Base-by-base conservation (phyloP, 2,113 vertebrate species). In the Oostethus manadensis region DNA sequence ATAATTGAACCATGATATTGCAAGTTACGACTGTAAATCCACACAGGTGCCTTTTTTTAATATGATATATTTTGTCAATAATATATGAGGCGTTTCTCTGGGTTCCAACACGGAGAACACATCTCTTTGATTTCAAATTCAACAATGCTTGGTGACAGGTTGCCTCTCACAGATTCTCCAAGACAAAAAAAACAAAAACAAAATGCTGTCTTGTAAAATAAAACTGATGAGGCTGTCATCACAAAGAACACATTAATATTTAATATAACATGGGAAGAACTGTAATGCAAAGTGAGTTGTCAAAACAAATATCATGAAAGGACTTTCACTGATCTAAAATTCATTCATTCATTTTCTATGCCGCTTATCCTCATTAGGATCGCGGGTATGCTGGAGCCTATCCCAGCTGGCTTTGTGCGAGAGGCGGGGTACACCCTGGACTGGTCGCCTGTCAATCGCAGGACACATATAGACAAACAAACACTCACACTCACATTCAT, bases 11-110 rank as follows among this genome's bases (percentile, higher is more conserved):
- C 23, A 5, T 26, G 23, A 26, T 26, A 26, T 26, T 26, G 23
- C 23, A 5, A 5, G 23, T 2, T 2, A 26, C 5, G 29, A 33
- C 15, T 46, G 45, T 46, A 33, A 33, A 15, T 15, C 44, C 44
- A 46, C 17, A 33, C 29, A 6, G 29, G 29, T 17, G n/a, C 17
- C 45, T n/a, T 6, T 48, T 48, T 48, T 48, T 48, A 18, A 46
- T 18, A 46, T 2, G 1, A 80, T 73, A 84, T 80, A 87, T 74
- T 71, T 56, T 74, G 79, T 87, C 85, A 87, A 68, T 54, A 62
- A 66, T 21, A 22, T 49, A 0, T 65, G 60, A 73, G 46, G 58
- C 51, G 64, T 58, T 60, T 55, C 51, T 77, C 64, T 64, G 66
- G 74, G 65, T 75, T 63, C 64, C 71, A 68, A 50, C 63, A 46